Percentiles rank a stretch among this genome's conserved stretches.
These are phyloP conservation scores for Eonycteris spelaea DNA, from an alignment of 2,113 vertebrate genomes.

Conservation along the genomic window DNA sequence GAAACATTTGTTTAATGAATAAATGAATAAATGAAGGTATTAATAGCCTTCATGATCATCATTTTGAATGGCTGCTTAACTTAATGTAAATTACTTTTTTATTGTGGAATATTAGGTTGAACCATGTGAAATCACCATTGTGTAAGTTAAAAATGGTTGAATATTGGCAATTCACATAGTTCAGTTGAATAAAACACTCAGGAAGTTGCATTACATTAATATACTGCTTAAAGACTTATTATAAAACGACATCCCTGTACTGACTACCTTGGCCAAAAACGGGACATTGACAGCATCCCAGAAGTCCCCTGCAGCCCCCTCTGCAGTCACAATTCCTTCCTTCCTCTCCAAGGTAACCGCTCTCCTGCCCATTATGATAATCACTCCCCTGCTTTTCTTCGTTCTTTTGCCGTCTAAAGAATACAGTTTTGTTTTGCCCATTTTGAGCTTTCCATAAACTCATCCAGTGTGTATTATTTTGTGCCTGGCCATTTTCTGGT, in stretches of 20 bases:
- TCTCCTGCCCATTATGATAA: not conserved
- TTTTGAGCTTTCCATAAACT: not conserved
- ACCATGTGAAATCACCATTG: not conserved
- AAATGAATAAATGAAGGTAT: not conserved
- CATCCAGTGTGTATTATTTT: not conserved
- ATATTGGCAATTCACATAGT: not conserved
- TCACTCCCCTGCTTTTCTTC: not conserved
- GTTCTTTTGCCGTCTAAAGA: not conserved
- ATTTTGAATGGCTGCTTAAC: constrained; percentile 9
- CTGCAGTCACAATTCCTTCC: not conserved
- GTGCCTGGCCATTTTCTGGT: not conserved
- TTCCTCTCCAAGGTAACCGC: not conserved
- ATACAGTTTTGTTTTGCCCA: not conserved
- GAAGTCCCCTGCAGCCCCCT: not conserved
- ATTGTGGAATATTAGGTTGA: not conserved
- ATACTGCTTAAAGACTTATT: not conserved
- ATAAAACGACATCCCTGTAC: not conserved
- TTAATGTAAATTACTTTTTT: not conserved
- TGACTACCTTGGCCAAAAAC: not conserved
- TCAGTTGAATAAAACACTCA: not conserved
- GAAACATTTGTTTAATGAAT: constrained; percentile 11
- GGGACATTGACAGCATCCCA: not conserved
- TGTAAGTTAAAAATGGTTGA: not conserved
- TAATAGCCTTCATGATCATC: not conserved
- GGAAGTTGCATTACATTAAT: not conserved